Evolutionary conservation across 1,140 invertebrate genomes (phyloP).

Genomic region (Sarcophaga peregrina): DNA sequence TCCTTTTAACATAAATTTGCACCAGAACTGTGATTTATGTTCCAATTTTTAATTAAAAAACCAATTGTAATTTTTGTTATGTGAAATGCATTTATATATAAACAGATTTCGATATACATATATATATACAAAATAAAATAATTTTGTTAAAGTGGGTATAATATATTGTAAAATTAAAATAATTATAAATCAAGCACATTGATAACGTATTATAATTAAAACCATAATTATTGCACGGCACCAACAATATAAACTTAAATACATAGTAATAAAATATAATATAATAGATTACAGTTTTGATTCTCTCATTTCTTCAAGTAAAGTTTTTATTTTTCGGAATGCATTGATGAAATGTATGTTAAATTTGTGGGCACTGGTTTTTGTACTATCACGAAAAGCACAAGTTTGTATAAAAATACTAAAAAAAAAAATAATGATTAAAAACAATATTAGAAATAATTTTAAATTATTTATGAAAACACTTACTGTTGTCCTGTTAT

Average conservation of each 20-base stretch:
- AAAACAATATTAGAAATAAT: background rate
- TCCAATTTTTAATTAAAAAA: too few relatives aligned
- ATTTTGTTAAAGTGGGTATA: too few relatives aligned
- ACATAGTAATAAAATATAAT: background rate
- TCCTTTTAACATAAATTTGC: too few relatives aligned
- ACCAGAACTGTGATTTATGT: too few relatives aligned
- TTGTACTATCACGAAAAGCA: slow-evolving; percentile 58
- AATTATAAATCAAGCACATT: background rate
- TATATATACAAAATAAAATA: too few relatives aligned
- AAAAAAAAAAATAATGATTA: background rate
- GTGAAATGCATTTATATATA: too few relatives aligned
- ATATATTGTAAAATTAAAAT: too few relatives aligned
- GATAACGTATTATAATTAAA: too few relatives aligned
- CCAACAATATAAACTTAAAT: slow-evolving; percentile 13
- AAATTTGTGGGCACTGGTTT: slow-evolving; percentile 62
- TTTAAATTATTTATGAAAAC: background rate
- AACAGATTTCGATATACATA: too few relatives aligned
- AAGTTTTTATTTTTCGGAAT: slow-evolving; percentile 56
- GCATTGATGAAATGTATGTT: slow-evolving; percentile 55
- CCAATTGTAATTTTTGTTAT: too few relatives aligned
- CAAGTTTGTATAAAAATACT: slow-evolving; percentile 60
- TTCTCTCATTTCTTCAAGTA: slow-evolving; percentile 48
- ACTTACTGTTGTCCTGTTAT: slow-evolving; percentile 60
- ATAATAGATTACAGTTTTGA: slow-evolving; percentile 44
- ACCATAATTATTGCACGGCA: slow-evolving; percentile 13